Percentiles rank a stretch among this genome's conserved stretches.
phyloP scores from a whole-genome alignment of 2,113 vertebrate species.

The Paralichthys olivaceus region DNA sequence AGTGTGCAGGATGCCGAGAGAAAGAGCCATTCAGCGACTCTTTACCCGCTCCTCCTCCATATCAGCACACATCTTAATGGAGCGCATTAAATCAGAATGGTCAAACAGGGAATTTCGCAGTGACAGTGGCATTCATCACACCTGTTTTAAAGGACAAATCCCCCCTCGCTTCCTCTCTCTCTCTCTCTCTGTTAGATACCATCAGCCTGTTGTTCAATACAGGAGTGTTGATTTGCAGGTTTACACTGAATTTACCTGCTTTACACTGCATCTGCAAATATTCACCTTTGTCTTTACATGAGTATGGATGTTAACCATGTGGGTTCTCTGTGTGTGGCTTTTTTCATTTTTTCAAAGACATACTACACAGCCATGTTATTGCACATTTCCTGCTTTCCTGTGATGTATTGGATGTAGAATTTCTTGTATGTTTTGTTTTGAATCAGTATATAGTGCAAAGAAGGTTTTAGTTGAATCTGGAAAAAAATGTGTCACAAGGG shows the following conservation, averaged over 20 bases:
- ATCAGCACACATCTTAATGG: conserved; percentile 74
- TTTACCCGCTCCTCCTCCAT: conserved; percentile 61
- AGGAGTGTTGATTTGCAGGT: background rate
- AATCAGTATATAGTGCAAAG: background rate
- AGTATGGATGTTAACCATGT: background rate
- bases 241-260: background rate
- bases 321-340: background rate
- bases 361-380: background rate
- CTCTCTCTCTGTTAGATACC: conserved; percentile 3
- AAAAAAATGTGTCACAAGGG: background rate
- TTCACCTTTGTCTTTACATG: background rate
- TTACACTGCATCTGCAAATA: background rate
- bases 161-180: conserved; percentile 17
- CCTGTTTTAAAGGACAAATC: conserved; percentile 49
- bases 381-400: background rate
- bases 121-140: conserved; percentile 63
- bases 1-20: conserved; percentile 59
- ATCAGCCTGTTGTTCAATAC: conserved; percentile 8
- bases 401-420: background rate
- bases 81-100: conserved; percentile 65
- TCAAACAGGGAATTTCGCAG: conserved; percentile 57
- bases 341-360: background rate
- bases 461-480: background rate
- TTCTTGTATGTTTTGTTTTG: background rate
- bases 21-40: conserved; percentile 40